phyloP scores from a whole-genome alignment of 92 coral and sea anemone genomes.

The Diadumene lineata region DNA sequence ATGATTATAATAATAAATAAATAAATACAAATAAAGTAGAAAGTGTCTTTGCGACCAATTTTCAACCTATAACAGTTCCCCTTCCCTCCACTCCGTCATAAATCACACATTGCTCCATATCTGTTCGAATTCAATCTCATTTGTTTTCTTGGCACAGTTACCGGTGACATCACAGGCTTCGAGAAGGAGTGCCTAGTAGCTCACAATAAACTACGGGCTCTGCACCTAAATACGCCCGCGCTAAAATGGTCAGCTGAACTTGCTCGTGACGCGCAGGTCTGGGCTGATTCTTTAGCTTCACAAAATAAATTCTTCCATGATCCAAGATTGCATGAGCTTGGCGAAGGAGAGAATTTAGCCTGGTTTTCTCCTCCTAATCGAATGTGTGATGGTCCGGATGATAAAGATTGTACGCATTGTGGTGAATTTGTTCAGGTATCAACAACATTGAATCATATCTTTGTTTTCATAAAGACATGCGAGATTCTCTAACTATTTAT shows the following conservation, averaged over 20 bases:
- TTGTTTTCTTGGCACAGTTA: not conserved
- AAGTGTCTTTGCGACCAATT: no score
- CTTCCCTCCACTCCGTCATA: not conserved
- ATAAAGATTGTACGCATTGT: constrained; percentile 44
- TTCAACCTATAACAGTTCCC: no score
- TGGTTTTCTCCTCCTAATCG: constrained; percentile 36
- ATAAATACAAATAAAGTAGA: no score
- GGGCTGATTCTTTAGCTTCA: constrained; percentile 52
- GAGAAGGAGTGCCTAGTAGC: constrained; percentile 39
- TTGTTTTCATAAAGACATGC: no score
- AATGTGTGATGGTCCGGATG: constrained; percentile 31
- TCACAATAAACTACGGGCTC: constrained; percentile 45
- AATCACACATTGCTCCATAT: not conserved
- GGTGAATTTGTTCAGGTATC: constrained; percentile 45
- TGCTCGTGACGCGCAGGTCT: constrained; percentile 45
- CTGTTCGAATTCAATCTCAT: not conserved
- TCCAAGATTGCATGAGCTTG: constrained; percentile 27
- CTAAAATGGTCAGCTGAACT: constrained; percentile 58
- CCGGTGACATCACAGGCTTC: constrained; percentile 16
- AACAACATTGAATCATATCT: no score
- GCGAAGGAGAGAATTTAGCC: constrained; percentile 61
- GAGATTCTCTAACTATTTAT: no score
- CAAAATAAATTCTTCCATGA: constrained; percentile 37
- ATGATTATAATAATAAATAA: no score
- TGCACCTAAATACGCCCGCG: constrained; percentile 40